Evolutionary conservation across 2,888 invertebrate species (phyloP).

Genomic region (Oligia latruncula): DNA sequence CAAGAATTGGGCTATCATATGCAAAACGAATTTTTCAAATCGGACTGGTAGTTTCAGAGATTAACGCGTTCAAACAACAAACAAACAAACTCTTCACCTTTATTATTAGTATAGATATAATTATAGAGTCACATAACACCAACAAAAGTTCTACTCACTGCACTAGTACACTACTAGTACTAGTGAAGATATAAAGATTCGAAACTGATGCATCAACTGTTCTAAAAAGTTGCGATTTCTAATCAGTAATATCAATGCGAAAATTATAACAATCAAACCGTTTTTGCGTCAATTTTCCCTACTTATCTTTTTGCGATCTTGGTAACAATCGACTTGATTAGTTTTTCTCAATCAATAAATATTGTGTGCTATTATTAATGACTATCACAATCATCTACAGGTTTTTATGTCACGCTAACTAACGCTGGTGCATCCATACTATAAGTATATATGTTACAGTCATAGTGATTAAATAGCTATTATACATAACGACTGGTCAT

Average conservation of each 20-base stretch:
- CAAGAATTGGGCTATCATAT: too few relatives aligned
- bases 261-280: constrained; percentile 30
- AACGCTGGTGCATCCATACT: background rate
- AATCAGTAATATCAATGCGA: constrained; percentile 9
- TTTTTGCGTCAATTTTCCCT: constrained; percentile 44
- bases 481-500: too few relatives aligned
- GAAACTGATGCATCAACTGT: constrained; percentile 2
- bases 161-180: too few relatives aligned
- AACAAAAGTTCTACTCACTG: background rate
- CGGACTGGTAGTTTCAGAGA: too few relatives aligned
- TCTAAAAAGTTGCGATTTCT: constrained; percentile 30
- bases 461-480: too few relatives aligned
- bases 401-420: constrained; percentile 7
- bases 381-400: background rate
- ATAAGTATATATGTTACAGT: too few relatives aligned
- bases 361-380: background rate
- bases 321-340: constrained; percentile 35
- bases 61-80: too few relatives aligned
- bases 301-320: constrained; percentile 8
- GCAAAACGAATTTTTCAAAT: too few relatives aligned
- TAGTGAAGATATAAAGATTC: background rate
- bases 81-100: too few relatives aligned
- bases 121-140: background rate
- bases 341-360: constrained; percentile 25
- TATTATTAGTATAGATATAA: background rate